Base-by-base conservation (phyloP, 1,140 invertebrate species). In the Tetranychus urticae region DNA sequence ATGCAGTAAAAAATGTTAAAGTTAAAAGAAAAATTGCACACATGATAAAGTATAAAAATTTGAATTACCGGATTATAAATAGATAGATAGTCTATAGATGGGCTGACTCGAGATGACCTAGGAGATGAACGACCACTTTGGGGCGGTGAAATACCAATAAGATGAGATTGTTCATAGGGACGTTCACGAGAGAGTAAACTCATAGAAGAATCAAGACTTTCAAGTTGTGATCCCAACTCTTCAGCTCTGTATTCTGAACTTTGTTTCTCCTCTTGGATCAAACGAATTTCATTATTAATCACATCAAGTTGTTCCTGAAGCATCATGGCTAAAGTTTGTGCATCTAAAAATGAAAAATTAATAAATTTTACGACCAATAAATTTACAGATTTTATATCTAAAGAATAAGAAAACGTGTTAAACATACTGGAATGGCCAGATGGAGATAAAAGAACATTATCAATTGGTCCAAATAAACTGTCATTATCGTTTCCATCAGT, bases 241-340 rank as follows among this genome's bases (percentile, higher is more conserved):
- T 98, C 94, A 1, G 93, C 93, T 59, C 92, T 71, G 1, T 91
- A 87, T 74, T 98, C 94, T 56, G 76, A 74, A 69, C 81, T 91
- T 73, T 98, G 89, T 62, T 99, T 99, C 76, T 99, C 94, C 76
- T 98, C 93, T 78, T 98, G 88, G 55, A 96, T 94, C 67, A 94
- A 75, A 65, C 80, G 75, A 66, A 99, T 99, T 78, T 99, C 96
- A 71, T 96, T 96, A 75, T 99, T 98, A 68, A 99, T 99, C 65
- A 94, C 96, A 76, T 99, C 93, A 55, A 99, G 76, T 73, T 98
- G 93, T 72, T 99, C 92, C 74, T 99, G 96, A 62, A 99, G 77
- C 88, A 98, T 97, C 67, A 96, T 79, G 34, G 94, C 94, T 61
- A 99, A 76, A 0, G 92, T 91, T 72, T 97, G 93, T 37, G 94